These are phyloP conservation scores for Meghimatium bilineatum DNA, from an alignment of 2,888 invertebrate genomes.

Conservation along the genomic window DNA sequence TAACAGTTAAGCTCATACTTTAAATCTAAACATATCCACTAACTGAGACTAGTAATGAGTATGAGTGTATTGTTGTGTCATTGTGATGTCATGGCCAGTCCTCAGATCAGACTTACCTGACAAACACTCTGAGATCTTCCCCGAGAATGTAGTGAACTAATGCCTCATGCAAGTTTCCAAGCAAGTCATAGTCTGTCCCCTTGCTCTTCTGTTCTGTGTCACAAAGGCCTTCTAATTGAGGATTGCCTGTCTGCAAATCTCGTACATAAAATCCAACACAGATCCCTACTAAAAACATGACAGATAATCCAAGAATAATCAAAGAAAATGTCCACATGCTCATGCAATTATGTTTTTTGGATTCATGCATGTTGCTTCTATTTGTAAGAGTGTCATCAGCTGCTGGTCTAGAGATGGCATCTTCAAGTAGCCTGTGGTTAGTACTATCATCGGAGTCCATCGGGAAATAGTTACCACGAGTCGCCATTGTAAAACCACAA, in stretches of 20 bases:
- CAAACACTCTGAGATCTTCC: slow-evolving; percentile 54
- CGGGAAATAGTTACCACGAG: not conserved
- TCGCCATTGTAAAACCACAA: slow-evolving; percentile 30
- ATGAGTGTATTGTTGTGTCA: too few species aligned
- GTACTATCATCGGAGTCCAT: not conserved
- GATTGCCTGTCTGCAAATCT: slow-evolving; percentile 57
- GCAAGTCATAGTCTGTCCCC: slow-evolving; percentile 53
- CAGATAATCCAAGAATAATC: slow-evolving; percentile 57
- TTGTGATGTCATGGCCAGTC: too few species aligned
- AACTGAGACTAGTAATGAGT: too few species aligned
- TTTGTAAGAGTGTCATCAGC: not conserved
- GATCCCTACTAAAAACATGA: slow-evolving; percentile 64
- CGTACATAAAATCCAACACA: slow-evolving; percentile 65
- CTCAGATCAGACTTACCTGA: too few species aligned
- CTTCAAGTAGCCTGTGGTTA: not conserved
- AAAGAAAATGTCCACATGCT: slow-evolving; percentile 62
- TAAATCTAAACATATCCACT: too few species aligned
- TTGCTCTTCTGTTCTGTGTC: slow-evolving; percentile 50
- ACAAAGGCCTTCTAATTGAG: slow-evolving; percentile 37
- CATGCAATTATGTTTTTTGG: slow-evolving; percentile 52
- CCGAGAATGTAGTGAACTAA: slow-evolving; percentile 62
- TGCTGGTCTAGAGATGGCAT: not conserved
- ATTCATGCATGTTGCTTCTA: not conserved
- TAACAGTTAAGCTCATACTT: too few species aligned
- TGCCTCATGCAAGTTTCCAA: slow-evolving; percentile 61